Evolutionary conservation across 1,140 invertebrate species (phyloP), one percentile per base, ranked within the genome.

Genomic region (Temnothorax curvispinosus): DNA sequence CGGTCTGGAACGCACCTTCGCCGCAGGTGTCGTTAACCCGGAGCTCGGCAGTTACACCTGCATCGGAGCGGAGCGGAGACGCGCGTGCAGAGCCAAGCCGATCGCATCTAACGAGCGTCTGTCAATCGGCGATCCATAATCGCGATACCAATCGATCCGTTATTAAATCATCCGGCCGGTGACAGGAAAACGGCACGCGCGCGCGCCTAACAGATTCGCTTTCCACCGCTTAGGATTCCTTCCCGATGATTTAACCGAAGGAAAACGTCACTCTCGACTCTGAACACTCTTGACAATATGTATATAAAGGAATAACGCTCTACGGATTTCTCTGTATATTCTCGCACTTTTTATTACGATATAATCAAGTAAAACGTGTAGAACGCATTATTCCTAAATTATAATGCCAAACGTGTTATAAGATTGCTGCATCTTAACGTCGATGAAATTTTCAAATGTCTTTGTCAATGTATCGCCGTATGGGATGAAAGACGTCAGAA

Each of bases 21-120:
- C 41, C 60, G 89, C 89, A 90, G 89, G 88, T 90, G 89, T 90
- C 89, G 89, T 90, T 89, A 77, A 89, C 77, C 88, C 64, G 75
- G 75, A 32, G 60, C 35, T 58, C 87, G 77, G 77, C 47, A 44
- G 47, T 85, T 78, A 78, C 82, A 85, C 75, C 82, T 69, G 77
- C 64, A 27, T 44, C 76, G 27, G 27, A 27, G 27, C 27, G 64
- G 4, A 38, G 62, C 27, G 41, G 44, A 69, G 41, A 69, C 32
- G 47, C 80, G 50, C 80, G 41, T 47, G 60, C 65, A 54, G 21
- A 15, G 38, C 47, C 50, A 9, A 1, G 65, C 52, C 47, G 65
- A 80, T 78, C 67, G 52, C 32, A 54, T 86, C 77, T 86, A 86
- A 86, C 60, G 56, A 77, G 58, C 87, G 65, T 65, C 81, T 52